These are phyloP conservation scores for Ariolimax columbianus DNA, from an alignment of 2,888 invertebrate genomes.

Conservation along the genomic window DNA sequence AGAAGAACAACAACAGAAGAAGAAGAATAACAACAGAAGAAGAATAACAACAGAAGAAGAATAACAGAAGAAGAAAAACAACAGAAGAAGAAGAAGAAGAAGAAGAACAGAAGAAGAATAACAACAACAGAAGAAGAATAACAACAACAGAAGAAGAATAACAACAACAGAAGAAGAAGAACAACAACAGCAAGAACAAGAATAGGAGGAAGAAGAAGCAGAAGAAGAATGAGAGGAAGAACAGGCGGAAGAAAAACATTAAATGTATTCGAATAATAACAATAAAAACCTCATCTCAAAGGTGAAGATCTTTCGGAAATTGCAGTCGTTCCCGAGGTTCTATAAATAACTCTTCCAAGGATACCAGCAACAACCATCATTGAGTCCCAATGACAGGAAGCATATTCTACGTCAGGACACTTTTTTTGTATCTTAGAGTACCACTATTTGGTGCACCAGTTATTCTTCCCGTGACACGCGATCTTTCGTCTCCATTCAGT, in stretches of 20 bases:
- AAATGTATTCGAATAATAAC: no score
- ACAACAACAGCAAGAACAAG: no score
- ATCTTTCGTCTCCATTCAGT: conserved; percentile 34
- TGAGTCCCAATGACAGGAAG: conserved; percentile 26
- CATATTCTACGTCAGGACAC: not conserved
- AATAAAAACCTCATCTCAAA: not conserved
- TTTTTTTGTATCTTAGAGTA: not conserved
- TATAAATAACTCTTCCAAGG: conserved; percentile 4
- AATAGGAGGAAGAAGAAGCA: no score
- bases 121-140: not conserved
- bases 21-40: no score
- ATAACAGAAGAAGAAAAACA: no score
- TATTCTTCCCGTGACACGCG: not conserved
- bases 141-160: no score
- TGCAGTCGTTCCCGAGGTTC: not conserved
- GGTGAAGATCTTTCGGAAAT: conserved; percentile 27
- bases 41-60: no score
- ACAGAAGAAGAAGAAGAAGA: not conserved
- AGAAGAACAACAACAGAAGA: no score
- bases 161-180: no score
- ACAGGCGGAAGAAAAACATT: no score
- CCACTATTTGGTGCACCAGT: not conserved
- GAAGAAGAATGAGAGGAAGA: no score
- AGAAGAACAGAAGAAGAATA: not conserved
- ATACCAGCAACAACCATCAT: not conserved